phyloP scores from a whole-genome alignment of 2,888 invertebrate species.

The Cephus pygmeus region DNA sequence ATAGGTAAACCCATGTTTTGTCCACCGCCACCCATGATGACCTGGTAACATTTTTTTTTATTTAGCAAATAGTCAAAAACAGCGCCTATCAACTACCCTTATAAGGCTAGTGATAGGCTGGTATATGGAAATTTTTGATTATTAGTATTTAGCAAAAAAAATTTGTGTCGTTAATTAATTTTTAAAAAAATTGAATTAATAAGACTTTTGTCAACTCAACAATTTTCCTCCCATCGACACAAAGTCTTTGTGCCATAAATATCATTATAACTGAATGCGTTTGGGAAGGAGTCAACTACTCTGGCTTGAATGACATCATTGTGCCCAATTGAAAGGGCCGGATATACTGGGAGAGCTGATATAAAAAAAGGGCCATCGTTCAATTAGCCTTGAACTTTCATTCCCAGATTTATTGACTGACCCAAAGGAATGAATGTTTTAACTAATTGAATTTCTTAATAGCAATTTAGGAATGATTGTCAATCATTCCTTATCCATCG shows the following conservation, averaged over 20 bases:
- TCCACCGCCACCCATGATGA: slow-evolving; percentile 74
- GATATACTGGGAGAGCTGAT: neutral
- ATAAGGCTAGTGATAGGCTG: too few relatives aligned
- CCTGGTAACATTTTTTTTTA: slow-evolving; percentile 48
- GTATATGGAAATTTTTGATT: too few relatives aligned
- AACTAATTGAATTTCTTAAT: neutral
- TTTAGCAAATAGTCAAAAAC: neutral
- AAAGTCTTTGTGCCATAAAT: neutral
- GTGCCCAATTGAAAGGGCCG: neutral
- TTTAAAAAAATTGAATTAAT: too few relatives aligned
- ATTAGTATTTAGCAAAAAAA: neutral
- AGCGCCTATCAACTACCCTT: too few relatives aligned
- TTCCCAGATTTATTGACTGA: neutral
- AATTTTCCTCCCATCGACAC: too few relatives aligned
- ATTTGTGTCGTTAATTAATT: neutral
- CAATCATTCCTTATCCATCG: neutral
- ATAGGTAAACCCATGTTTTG: slow-evolving; percentile 64
- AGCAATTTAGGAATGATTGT: slow-evolving; percentile 10
- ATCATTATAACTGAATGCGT: neutral
- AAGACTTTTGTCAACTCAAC: too few relatives aligned
- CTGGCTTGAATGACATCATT: neutral
- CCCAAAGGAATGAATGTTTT: neutral
- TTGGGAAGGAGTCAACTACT: neutral
- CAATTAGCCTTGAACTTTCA: slow-evolving; percentile 38
- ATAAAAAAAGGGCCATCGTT: slow-evolving; percentile 30